A percentile compares a stretch with the other conserved stretches of the same genome.
Conservation (phyloP, 2,113 vertebrate species). For the Nematolebias whitei region DNA sequence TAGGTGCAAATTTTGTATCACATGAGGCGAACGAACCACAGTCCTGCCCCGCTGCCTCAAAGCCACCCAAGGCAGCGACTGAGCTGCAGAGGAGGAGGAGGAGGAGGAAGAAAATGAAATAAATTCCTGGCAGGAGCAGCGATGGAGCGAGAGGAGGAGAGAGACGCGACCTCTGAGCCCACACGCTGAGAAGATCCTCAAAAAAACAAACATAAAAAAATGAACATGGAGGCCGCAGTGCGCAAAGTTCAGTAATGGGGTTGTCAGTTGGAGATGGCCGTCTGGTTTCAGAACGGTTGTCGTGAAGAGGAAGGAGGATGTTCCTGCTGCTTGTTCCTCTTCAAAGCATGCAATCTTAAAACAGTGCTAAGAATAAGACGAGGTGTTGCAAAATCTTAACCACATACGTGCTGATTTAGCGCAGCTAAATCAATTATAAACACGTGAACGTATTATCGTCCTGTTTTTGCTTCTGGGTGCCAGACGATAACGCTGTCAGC, state of each 20-base stretch:
- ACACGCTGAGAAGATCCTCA: slow-evolving; percentile 63
- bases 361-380: not conserved
- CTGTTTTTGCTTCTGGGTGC: too few species aligned
- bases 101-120: slow-evolving; percentile 18
- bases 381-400: not conserved
- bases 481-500: too few species aligned
- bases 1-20: slow-evolving; percentile 24
- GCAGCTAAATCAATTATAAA: too few species aligned
- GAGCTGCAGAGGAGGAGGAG: slow-evolving; percentile 7
- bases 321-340: slow-evolving; percentile 53
- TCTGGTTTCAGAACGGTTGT: slow-evolving; percentile 72
- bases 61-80: slow-evolving; percentile 45
- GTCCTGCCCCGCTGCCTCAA: slow-evolving; percentile 52
- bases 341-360: slow-evolving; percentile 28
- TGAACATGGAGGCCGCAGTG: slow-evolving; percentile 31
- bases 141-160: slow-evolving; percentile 12
- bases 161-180: slow-evolving; percentile 69
- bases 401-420: too few species aligned
- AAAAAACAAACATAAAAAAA: slow-evolving; percentile 36
- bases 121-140: slow-evolving; percentile 54
- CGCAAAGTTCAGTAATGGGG: slow-evolving; percentile 33
- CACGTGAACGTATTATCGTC: too few species aligned
- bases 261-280: slow-evolving; percentile 41
- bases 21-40: slow-evolving; percentile 34
- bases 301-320: slow-evolving; percentile 22